Evolutionary conservation across 2,113 vertebrate genomes (phyloP).

Genomic region (Salvelinus sp.): DNA sequence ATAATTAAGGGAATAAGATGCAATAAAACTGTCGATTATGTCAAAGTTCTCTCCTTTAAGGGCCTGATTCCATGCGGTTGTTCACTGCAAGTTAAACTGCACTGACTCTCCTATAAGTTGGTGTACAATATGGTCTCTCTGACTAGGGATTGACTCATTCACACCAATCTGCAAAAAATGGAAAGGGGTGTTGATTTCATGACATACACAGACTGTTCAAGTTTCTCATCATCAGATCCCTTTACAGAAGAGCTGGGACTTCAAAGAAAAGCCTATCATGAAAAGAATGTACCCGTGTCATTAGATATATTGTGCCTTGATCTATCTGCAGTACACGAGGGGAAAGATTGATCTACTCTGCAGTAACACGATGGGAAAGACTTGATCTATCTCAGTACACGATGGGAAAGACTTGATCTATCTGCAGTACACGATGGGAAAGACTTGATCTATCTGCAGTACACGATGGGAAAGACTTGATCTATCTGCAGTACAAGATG

Average conservation of each 20-base stretch:
- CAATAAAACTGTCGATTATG: slow-evolving; percentile 37
- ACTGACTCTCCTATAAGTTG: not conserved
- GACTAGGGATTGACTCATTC: not conserved
- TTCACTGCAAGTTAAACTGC: not conserved
- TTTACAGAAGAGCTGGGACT: slow-evolving; percentile 44
- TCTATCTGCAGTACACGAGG: not conserved
- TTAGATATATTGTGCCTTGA: slow-evolving; percentile 44
- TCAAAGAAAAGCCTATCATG: slow-evolving; percentile 56
- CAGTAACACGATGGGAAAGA: too few relatives aligned
- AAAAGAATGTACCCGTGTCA: slow-evolving; percentile 36
- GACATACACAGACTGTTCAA: slow-evolving; percentile 38
- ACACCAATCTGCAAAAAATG: not conserved
- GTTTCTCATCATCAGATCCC: slow-evolving; percentile 44
- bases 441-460: too few relatives aligned
- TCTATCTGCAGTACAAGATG: too few relatives aligned
- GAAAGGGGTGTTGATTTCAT: slow-evolving; percentile 25
- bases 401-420: too few relatives aligned
- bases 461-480: too few relatives aligned
- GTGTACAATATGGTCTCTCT: too few relatives aligned
- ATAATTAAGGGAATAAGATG: slow-evolving; percentile 52
- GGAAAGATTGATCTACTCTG: too few relatives aligned
- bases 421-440: too few relatives aligned
- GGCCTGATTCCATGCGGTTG: not conserved
- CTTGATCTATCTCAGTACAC: too few relatives aligned
- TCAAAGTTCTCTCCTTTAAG: slow-evolving; percentile 32